Evolutionary conservation across 2,888 invertebrate genomes (phyloP), one percentile per base, ranked within the genome.

Genomic region (Calameuta pallipes): DNA sequence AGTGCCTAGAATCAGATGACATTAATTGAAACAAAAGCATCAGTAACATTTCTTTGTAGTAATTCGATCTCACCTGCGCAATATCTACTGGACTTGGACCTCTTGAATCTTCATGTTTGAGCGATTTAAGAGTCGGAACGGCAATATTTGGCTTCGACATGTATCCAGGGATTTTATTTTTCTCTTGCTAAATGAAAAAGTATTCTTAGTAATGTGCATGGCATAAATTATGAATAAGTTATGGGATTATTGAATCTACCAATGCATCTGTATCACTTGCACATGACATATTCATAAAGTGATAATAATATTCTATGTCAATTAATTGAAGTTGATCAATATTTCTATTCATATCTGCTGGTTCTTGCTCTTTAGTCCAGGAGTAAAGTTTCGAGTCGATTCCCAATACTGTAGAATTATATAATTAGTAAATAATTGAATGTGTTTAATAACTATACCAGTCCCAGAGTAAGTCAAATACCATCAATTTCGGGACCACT

Each of bases 271-370:
- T 69, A 73, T 82, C 80, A 11, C 36, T 74, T 6, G 11, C 89
- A 56, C 56, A 56, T 56, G 56, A 56, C 6, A 23, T 56, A 56
- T 75, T 85, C 76, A 95, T 93, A 85, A 96, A 96, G 76, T 93
- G 92, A 80, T 94, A 93, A 88, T 95, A 96, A 86, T 95, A 95
- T 80, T 95, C 94, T 3, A 96, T 92, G 86, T 96, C 96, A 86
- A 95, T 93, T 1, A 94, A 89, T 9, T 94, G 95, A 0, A 94
- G 92, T 0, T 91, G 84, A 1, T 93, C 92, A 1, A 95, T 84
- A 83, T 94, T 92, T 11, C 94, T 93, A 15, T 94, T 93, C n/a
- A 96, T 92, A 90, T 96, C 95, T 1, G 94, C 89, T 0, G 96
- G 96, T 86, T 96, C 96, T 79, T 94, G 92, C 56, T 92, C 90